These are phyloP conservation scores for Pyrrhosoma nymphula DNA, from an alignment of 2,888 invertebrate genomes.

Conservation along the genomic window DNA sequence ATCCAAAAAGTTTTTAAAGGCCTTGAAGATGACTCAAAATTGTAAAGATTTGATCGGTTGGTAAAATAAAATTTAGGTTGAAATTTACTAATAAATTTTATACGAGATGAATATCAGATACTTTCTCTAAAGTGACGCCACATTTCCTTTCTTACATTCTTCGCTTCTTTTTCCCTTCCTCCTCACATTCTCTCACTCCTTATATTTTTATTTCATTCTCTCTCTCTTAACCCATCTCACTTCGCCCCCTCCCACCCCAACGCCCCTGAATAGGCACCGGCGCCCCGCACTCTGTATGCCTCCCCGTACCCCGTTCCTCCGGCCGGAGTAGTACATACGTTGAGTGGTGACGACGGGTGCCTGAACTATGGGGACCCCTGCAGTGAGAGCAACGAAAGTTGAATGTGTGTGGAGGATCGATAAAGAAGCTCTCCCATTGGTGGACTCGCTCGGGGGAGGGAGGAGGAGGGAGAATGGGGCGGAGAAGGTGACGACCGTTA, in stretches of 20 bases:
- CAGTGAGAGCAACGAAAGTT: conserved; percentile 5
- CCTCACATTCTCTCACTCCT: too few relatives aligned
- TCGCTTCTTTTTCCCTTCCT: too few relatives aligned
- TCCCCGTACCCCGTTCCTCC: not conserved
- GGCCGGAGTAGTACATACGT: not conserved
- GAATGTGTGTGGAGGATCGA: not conserved
- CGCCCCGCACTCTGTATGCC: not conserved
- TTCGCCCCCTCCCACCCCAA: not conserved
- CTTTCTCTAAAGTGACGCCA: too few relatives aligned
- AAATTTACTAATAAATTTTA: too few relatives aligned
- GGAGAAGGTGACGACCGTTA: not conserved
- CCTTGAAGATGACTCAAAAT: too few relatives aligned
- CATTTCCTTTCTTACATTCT: too few relatives aligned
- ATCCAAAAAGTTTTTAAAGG: too few relatives aligned
- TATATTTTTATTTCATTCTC: not conserved
- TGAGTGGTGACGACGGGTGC: not conserved
- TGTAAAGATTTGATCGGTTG: too few relatives aligned
- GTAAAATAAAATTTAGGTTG: too few relatives aligned
- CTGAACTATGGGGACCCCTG: not conserved
- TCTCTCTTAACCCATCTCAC: not conserved
- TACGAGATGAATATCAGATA: too few relatives aligned
- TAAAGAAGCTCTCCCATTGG: conserved; percentile 28
- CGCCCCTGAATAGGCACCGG: not conserved
- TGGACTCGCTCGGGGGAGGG: not conserved
- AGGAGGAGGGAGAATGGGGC: not conserved